Evolutionary conservation across 2,888 invertebrate species (phyloP), one percentile per base, ranked within the genome.

Genomic region (Schrankia costaestrigalis): DNA sequence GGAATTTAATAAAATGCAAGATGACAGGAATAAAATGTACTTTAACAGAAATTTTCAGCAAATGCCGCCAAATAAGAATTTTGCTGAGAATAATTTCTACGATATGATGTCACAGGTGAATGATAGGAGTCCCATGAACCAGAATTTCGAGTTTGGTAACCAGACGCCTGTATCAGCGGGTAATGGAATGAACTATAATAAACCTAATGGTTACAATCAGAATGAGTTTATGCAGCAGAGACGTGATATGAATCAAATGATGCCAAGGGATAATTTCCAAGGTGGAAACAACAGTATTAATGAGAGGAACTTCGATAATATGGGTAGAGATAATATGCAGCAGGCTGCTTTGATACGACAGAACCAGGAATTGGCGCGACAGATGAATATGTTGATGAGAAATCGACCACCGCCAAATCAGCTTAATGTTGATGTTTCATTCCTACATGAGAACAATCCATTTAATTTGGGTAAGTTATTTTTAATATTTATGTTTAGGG

Each of bases 401-500:
- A 85, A 71, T 45, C 60, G 82, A 24, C 85, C 82, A 0, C 85
- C 83, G 4, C 81, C 83, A 0, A 85, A 78, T 39, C 85, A 67
- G 29, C 46, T 87, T 37, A 87, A 87, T 25, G 84, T 87, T 0
- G 87, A 86, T 27, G 87, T 87, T 1, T 81, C 82, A 1, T 86
- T 83, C 46, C 42, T 87, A 31, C 87, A 85, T 32, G 87, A 87
- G 34, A 84, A 81, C 33, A 63, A 78, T 29, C 84, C 79, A 9
- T 85, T 79, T 46, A 85, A 84, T 49, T 62, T 86, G 25, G 84
- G 87, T 86, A 43, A 77, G 83, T 69, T 11, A 18, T 23, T 9
- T 11, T 28, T 17, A 7, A 18, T 18, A 8, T 18, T 18, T 8
- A 17, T 17, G 7, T 17, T 5, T 17, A 5, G 3, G 7, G 3